These are phyloP conservation scores for Perognathus longimembris DNA, from an alignment of 2,113 vertebrate species.

Conservation along the genomic window DNA sequence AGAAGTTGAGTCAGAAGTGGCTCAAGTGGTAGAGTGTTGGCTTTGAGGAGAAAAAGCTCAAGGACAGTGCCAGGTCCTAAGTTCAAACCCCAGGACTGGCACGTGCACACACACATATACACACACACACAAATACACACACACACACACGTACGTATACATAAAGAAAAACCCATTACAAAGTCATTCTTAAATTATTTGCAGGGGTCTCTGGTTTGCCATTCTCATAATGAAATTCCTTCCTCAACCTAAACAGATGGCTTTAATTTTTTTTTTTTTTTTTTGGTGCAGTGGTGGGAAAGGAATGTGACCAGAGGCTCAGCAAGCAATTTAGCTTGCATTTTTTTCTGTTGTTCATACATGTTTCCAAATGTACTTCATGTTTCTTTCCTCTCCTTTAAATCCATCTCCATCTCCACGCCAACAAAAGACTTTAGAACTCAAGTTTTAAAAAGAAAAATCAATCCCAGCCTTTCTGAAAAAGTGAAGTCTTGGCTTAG, in stretches of 20 bases:
- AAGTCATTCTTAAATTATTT: slow-evolving; percentile 46
- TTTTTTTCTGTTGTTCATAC: slow-evolving; percentile 8
- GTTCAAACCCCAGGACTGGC: too few relatives aligned
- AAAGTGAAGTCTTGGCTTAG: neutral
- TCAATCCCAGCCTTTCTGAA: slow-evolving; percentile 39
- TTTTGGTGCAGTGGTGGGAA: slow-evolving; percentile 35
- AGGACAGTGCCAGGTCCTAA: too few relatives aligned
- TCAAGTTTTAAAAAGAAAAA: slow-evolving; percentile 55
- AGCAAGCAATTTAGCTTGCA: slow-evolving; percentile 33
- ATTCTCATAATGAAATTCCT: slow-evolving; percentile 29
- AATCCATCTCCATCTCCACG: neutral
- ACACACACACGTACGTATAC: too few relatives aligned
- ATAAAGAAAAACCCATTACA: neutral
- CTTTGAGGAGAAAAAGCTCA: too few relatives aligned
- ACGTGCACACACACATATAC: too few relatives aligned
- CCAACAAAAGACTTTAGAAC: slow-evolving; percentile 30
- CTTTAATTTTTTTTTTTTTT: too few relatives aligned
- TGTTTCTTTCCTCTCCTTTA: slow-evolving; percentile 50
- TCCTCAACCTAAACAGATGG: slow-evolving; percentile 61
- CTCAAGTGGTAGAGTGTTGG: too few relatives aligned
- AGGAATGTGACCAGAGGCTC: slow-evolving; percentile 40
- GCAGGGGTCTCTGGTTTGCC: slow-evolving; percentile 8
- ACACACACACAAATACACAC: too few relatives aligned
- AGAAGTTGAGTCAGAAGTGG: too few relatives aligned
- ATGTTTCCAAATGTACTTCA: slow-evolving; percentile 48